These are phyloP conservation scores for Synanthedon andrenaeformis DNA, from an alignment of 2,888 invertebrate species.

Conservation along the genomic window DNA sequence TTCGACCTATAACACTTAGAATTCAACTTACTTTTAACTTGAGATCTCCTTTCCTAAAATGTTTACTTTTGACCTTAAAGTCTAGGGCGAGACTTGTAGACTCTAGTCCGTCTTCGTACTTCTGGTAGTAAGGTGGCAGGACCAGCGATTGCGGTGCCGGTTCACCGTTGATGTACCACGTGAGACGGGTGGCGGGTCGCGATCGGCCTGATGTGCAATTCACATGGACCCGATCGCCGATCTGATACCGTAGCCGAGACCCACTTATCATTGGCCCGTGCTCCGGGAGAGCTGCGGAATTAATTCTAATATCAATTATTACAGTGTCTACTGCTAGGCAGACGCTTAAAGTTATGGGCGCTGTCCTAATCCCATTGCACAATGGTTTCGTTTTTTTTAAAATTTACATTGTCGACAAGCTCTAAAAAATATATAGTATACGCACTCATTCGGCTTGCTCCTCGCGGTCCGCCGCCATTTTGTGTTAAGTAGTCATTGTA, in stretches of 20 bases:
- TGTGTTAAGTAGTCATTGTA: too few relatives aligned
- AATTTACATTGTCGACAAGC: too few relatives aligned
- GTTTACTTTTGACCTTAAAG: constrained; percentile 83
- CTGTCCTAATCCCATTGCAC: too few relatives aligned
- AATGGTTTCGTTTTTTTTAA: too few relatives aligned
- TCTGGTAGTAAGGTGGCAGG: constrained; percentile 57
- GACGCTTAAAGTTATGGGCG: too few relatives aligned
- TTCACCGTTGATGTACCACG: constrained; percentile 90
- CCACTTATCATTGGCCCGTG: constrained; percentile 86
- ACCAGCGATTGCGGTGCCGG: constrained; percentile 71
- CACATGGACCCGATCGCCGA: constrained; percentile 83
- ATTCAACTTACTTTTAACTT: constrained; percentile 77
- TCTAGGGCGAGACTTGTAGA: constrained; percentile 82
- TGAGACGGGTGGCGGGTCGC: constrained; percentile 83
- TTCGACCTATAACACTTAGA: too few relatives aligned
- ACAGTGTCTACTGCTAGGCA: too few relatives aligned
- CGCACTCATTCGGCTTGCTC: too few relatives aligned
- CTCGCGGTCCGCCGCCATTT: too few relatives aligned
- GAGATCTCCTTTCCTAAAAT: constrained; percentile 87
- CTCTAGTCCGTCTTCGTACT: constrained; percentile 75
- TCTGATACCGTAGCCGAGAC: constrained; percentile 83
- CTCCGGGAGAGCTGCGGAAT: constrained; percentile 77
- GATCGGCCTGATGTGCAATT: constrained; percentile 88
- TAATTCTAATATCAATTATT: too few relatives aligned
- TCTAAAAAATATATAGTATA: too few relatives aligned